Evolutionary conservation across 2,797 vertebrate genomes (phyloP), one percentile per base, ranked within the genome.

Genomic region (Rhinella marina): DNA sequence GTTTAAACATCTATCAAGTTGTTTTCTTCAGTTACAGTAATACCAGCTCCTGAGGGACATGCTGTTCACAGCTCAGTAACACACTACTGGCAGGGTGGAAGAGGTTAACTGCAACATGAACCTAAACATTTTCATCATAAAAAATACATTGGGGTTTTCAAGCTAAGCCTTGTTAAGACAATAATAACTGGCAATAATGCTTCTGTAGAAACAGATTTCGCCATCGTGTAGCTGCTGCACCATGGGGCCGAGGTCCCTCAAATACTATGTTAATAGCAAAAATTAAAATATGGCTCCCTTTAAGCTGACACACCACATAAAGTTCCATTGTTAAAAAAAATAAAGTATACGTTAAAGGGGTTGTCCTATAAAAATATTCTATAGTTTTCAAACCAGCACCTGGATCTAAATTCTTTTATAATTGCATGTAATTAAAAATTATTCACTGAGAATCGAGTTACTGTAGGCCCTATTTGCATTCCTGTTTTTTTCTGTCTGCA

Each of bases 11-110:
- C 79, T 81, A 81, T 81, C 16, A 41, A 41, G 62, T 87, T 72
- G 72, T 87, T 81, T 79, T 81, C 86, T 81, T 81, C 41, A n/a
- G 57, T 87, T 81, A 80, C 86, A 82, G 86, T 81, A 87, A 82
- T 73, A 62, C 57, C 68, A 21, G 32, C 21, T 80, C 76, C 54
- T 21, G 9, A 17, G 79, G 48, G 79, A 73, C 23, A 29, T 1
- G 23, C 41, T 87, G 54, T 87, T 75, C 52, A 80, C 61, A 41
- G 62, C 52, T 70, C 57, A 10, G 79, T 50, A 62, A 50, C 25
- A 52, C 6, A 27, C 57, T 52, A 62, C 79, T 82, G 79, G n/a
- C 66, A 61, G 17, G 56, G 48, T 3, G 27, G 82, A 84, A 25
- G 68, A 48, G 82, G 82, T 75, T 84, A 75, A 73, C 75, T 59